These are phyloP conservation scores for Merodon equestris DNA, from an alignment of 2,888 invertebrate species.

Conservation along the genomic window DNA sequence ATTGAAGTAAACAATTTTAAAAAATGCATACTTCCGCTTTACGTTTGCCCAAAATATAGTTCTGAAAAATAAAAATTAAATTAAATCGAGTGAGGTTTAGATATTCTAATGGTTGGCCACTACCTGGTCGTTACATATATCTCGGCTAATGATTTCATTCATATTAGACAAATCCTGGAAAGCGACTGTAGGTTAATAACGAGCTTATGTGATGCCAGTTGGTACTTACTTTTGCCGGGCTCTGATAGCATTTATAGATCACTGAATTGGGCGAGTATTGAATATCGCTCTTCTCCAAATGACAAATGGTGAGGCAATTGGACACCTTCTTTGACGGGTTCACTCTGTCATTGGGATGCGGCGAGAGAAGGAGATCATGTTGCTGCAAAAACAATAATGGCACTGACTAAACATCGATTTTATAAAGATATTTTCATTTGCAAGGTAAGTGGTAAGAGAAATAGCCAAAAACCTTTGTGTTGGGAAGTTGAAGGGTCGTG, in stretches of 20 bases:
- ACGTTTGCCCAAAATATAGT: too few relatives aligned
- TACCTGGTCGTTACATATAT: too few relatives aligned
- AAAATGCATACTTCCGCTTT: too few relatives aligned
- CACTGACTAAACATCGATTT: background rate
- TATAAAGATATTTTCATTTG: too few relatives aligned
- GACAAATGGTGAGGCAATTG: slow-evolving; percentile 81
- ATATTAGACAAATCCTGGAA: slow-evolving; percentile 74
- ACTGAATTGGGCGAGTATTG: slow-evolving; percentile 71
- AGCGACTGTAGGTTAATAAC: slow-evolving; percentile 8
- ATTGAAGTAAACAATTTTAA: too few relatives aligned
- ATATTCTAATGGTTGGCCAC: too few relatives aligned
- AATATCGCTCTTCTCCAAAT: slow-evolving; percentile 79
- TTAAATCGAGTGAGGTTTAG: too few relatives aligned
- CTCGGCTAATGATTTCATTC: slow-evolving; percentile 74
- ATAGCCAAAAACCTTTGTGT: too few relatives aligned
- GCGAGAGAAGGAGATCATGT: slow-evolving; percentile 82
- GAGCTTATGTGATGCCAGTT: too few relatives aligned
- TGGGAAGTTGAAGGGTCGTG: too few relatives aligned
- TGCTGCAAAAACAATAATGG: slow-evolving; percentile 75
- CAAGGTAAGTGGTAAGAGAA: too few relatives aligned
- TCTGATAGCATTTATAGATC: slow-evolving; percentile 74
- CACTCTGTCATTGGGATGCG: slow-evolving; percentile 83
- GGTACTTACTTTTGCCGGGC: slow-evolving; percentile 77
- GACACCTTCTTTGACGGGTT: slow-evolving; percentile 76
- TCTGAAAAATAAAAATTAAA: too few relatives aligned